Base-by-base conservation (phyloP, 2,113 vertebrate genomes). In the Osmerus eperlanus region DNA sequence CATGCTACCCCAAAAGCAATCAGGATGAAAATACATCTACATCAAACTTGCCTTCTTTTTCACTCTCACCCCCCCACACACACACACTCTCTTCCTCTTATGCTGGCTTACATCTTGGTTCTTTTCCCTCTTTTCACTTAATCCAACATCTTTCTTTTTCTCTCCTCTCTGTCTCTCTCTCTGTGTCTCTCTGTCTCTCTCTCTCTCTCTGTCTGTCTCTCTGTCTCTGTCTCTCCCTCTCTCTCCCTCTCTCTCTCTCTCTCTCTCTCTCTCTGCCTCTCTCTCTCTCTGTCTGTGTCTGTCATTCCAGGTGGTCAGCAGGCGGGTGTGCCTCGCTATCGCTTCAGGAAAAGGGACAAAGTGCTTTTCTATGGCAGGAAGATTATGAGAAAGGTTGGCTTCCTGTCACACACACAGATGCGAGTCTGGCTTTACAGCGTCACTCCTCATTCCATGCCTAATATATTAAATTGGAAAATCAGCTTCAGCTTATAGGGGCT, bases 301-400 rank as follows among this genome's bases (percentile, higher is more conserved):
- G 21, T 73, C 8, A 84, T 61, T 3, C 73, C 92, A 90, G 96
- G 88, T 72, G 87, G 90, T 56, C 88, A 86, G 3, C 94, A 94
- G 84, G 89, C 94, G 0, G 92, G 91, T 0, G 86, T 89, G 1
- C 95, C 94, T 64, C 94, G 95, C 4, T 98, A 99, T 86, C 91
- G 97, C 19, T 97, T 97, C 78, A 92, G 94, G 77, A 98, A 98
- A 86, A 92, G 96, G 71, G 95, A 98, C 91, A 98, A 98, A 86
- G 91, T 98, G 71, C 93, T 98, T 84, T 98, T 98, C 83, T 98
- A 98, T 0, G 96, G 96, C 59, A 88, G 96, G 74, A 97, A 98
- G 90, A 96, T 97, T 79, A 98, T 98, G 94, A 91, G 97, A 67
- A 98, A 98, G 94, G 96, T 97, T 64, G 87, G 78, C 60, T 21